Conservation (phyloP, 2,797 vertebrate genomes). For the Rhinatrema bivittatum region DNA sequence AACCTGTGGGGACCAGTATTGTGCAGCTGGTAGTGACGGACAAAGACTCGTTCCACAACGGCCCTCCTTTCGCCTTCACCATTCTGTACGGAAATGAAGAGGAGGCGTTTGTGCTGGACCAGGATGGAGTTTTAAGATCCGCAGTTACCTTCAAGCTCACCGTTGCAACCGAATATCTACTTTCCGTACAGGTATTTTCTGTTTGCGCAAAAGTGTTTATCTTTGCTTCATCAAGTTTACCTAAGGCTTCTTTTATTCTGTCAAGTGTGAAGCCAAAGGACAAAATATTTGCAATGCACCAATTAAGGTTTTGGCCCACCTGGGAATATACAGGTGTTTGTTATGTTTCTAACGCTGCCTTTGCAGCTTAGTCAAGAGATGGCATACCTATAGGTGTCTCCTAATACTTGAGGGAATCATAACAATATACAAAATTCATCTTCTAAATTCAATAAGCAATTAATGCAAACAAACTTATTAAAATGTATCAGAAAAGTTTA, state of each 20-base stretch:
- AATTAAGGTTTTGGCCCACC: too few relatives aligned
- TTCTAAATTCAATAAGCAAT: too few relatives aligned
- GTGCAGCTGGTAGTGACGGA: conserved; percentile 87
- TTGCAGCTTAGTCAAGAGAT: too few relatives aligned
- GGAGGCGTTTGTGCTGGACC: conserved; percentile 76
- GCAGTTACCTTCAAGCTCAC: conserved; percentile 80
- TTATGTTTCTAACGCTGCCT: too few relatives aligned
- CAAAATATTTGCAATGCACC: too few relatives aligned
- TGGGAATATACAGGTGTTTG: too few relatives aligned
- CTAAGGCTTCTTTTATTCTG: background rate
- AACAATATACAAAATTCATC: too few relatives aligned
- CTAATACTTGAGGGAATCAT: too few relatives aligned
- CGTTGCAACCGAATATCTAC: conserved; percentile 71
- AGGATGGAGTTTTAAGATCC: conserved; percentile 75
- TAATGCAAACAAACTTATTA: too few relatives aligned
- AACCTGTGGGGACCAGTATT: conserved; percentile 86
- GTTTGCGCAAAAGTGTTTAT: background rate
- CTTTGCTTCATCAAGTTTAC: background rate
- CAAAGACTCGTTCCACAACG: conserved; percentile 89
- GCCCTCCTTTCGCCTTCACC: conserved; percentile 83
- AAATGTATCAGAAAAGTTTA: too few relatives aligned
- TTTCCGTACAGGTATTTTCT: conserved; percentile 77
- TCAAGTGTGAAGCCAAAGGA: too few relatives aligned
- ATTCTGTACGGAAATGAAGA: conserved; percentile 88
- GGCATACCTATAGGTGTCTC: too few relatives aligned